Evolutionary conservation across 2,113 vertebrate species (phyloP), one percentile per base, ranked within the genome.

Genomic region (Panthera uncia): DNA sequence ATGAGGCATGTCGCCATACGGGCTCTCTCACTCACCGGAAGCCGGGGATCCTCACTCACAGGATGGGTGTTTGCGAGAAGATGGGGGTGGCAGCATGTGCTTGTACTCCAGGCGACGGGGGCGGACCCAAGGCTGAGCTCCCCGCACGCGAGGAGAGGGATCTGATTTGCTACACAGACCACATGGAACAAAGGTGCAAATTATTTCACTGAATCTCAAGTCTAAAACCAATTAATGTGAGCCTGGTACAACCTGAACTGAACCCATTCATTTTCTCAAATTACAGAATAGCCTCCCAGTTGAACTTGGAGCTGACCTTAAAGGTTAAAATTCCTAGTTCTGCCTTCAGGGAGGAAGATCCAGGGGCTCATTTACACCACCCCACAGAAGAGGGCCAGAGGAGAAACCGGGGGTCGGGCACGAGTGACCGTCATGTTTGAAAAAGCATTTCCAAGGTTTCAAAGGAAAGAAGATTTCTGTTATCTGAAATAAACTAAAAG

Each of bases 401-500:
- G 57, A 31, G 9, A 2, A 21, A 2, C 12, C 3, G 25, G 11
- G n/a, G 0, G 0, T 1, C 7, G 0, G 48, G 31, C 4, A 2
- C 0, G 0, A 2, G 14, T 0, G 21, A 13, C 2, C 52, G 0
- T 31, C 11, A 7, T 12, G 0, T 1, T 10, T 2, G 12, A n/a
- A n/a, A 73, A 73, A 3, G 12, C 66, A 5, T 48, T 19, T 33
- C 81, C 88, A 7, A 31, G 57, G 4, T 82, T 41, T 55, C 74
- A 83, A 36, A 68, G 63, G 36, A 66, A 71, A 21, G 18, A 13
- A 9, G 14, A 36, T 21, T 41, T 38, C 57, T 65, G 31, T 63
- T 8, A 8, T 13, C 45, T 14, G 19, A 71, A 48, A 55, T 38
- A 11, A 55, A 38, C 0, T 1, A 27, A 41, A 52, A 8, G 10